Percentiles rank a stretch among this genome's conserved stretches.
phyloP scores from a whole-genome alignment of 1,140 invertebrate genomes.

The Drosophila orosa region DNA sequence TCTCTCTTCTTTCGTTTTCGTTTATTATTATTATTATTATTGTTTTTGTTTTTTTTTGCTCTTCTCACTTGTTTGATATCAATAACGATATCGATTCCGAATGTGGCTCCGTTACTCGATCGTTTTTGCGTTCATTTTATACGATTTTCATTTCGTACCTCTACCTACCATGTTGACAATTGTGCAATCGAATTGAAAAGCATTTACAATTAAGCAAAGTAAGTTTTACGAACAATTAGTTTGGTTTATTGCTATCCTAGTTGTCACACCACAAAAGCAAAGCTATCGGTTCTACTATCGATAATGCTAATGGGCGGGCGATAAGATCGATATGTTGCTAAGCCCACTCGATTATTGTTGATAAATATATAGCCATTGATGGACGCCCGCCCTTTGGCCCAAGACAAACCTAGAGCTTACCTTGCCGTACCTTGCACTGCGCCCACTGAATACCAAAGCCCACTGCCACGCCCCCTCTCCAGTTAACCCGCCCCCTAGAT shows the following conservation, averaged over 20 bases:
- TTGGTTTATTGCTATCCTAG: conserved; percentile 57
- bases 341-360: neutral
- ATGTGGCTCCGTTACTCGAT: conserved; percentile 16
- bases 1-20: conserved; percentile 21
- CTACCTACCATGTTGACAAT: conserved; percentile 37
- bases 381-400: conserved; percentile 15
- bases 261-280: conserved; percentile 44
- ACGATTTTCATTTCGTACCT: conserved; percentile 54
- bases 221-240: conserved; percentile 65
- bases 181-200: conserved; percentile 60
- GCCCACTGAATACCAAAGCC: conserved; percentile 16
- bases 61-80: conserved; percentile 30
- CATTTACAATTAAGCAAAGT: conserved; percentile 83
- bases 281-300: conserved; percentile 38
- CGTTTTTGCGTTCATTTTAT: conserved; percentile 60
- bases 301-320: conserved; percentile 18
- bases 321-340: neutral
- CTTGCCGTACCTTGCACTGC: conserved; percentile 39
- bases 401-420: conserved; percentile 26
- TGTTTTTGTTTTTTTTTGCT: conserved; percentile 59
- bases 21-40: neutral
- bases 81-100: conserved; percentile 24
- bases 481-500: conserved; percentile 40
- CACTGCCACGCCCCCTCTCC: conserved; percentile 15
- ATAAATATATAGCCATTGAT: neutral